A percentile compares a stretch with the other conserved stretches of the same genome.
Conservation (phyloP, 2,797 vertebrate genomes). For the Alcedo quadribrachys region DNA sequence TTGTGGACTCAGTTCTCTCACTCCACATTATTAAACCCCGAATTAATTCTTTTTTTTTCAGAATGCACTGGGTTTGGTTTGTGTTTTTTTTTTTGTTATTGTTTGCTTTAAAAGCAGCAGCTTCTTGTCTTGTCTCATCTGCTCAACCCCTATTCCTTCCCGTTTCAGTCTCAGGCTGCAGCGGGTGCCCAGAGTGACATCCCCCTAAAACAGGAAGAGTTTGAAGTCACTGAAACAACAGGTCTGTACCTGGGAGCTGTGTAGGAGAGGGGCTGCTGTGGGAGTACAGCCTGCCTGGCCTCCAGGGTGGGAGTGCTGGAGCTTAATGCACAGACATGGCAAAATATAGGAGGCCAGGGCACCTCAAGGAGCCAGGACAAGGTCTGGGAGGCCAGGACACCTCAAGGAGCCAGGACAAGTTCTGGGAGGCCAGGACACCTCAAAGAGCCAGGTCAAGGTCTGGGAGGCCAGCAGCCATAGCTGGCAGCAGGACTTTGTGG, state of each 20-base stretch:
- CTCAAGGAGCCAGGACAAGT: too few relatives aligned
- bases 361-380: too few relatives aligned
- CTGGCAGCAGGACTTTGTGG: not conserved
- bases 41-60: rapidly evolving
- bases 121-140: not conserved
- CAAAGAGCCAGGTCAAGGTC: too few relatives aligned
- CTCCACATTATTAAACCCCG: not conserved
- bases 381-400: too few relatives aligned
- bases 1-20: not conserved
- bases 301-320: rapidly evolving
- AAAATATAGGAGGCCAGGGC: not conserved
- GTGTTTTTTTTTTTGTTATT: not conserved
- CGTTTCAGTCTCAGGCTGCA: slow-evolving; percentile 85
- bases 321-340: not conserved
- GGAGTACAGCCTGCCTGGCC: not conserved
- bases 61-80: not conserved
- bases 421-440: not conserved
- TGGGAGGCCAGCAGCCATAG: too few relatives aligned
- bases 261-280: not conserved
- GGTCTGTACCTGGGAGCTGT: slow-evolving; percentile 75
- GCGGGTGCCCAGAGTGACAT: slow-evolving; percentile 82
- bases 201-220: slow-evolving; percentile 89
- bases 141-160: slow-evolving; percentile 6
- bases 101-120: not conserved
- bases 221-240: slow-evolving; percentile 84